phyloP scores from a whole-genome alignment of 2,888 invertebrate species.

The Yponomeuta evonymella region DNA sequence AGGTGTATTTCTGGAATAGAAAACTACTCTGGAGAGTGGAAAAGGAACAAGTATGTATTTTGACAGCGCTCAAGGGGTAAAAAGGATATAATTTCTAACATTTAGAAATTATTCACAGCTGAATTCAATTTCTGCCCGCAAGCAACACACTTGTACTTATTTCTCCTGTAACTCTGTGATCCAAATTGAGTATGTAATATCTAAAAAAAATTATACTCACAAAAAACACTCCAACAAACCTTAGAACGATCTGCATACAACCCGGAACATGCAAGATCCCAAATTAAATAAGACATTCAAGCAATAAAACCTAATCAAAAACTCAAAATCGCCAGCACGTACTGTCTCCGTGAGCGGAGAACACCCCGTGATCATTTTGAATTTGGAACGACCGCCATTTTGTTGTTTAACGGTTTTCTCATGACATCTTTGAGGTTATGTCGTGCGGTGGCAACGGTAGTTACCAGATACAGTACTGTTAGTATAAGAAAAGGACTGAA shows the following conservation, averaged over 20 bases:
- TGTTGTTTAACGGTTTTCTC: background rate
- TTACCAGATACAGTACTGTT: background rate
- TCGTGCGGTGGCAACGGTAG: background rate
- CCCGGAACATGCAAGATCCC: background rate
- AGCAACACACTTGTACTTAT: too few relatives aligned
- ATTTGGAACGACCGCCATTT: background rate
- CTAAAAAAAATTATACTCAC: too few relatives aligned
- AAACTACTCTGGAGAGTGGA: too few relatives aligned
- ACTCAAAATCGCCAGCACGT: constrained; percentile 19
- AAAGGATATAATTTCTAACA: too few relatives aligned
- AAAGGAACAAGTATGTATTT: too few relatives aligned
- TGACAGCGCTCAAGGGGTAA: too few relatives aligned
- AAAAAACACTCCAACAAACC: too few relatives aligned
- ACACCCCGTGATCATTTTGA: constrained; percentile 1
- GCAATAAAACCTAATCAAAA: constrained; percentile 13
- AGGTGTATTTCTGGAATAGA: too few relatives aligned
- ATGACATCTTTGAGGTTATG: background rate
- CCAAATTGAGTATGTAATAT: too few relatives aligned
- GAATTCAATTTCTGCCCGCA: too few relatives aligned
- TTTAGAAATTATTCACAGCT: too few relatives aligned
- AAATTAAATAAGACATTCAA: background rate
- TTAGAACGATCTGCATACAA: background rate
- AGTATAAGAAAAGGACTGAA: background rate
- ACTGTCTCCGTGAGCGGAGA: constrained; percentile 13
- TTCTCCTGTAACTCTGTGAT: too few relatives aligned